phyloP scores from a whole-genome alignment of 2,888 invertebrate genomes.

The Gari tellinella region DNA sequence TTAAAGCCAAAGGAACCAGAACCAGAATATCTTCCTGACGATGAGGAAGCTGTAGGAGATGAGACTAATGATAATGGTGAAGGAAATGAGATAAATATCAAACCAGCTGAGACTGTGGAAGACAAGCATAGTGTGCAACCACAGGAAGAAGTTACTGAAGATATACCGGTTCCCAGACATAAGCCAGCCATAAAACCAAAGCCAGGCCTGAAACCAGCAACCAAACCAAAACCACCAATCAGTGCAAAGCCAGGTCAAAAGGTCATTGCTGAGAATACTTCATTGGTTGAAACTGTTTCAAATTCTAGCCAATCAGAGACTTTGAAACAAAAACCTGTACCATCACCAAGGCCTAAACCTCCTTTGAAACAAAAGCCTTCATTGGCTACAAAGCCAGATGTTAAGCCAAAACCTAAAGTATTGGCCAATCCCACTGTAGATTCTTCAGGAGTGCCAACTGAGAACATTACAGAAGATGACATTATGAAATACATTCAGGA shows the following conservation, averaged over 20 bases:
- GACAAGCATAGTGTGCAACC: not conserved
- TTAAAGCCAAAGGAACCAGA: slow-evolving; percentile 33
- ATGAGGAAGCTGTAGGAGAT: not conserved
- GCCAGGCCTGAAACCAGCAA: slow-evolving; percentile 41
- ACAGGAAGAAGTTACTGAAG: not conserved
- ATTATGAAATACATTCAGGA: slow-evolving; percentile 74
- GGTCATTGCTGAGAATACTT: not conserved
- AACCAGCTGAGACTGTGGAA: not conserved
- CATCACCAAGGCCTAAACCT: slow-evolving; percentile 32
- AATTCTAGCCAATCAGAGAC: slow-evolving; percentile 2
- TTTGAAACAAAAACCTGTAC: slow-evolving; percentile 32
- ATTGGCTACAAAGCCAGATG: slow-evolving; percentile 12
- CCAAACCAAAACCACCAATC: slow-evolving; percentile 48
- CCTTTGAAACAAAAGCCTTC: slow-evolving; percentile 1
- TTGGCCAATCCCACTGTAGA: not conserved
- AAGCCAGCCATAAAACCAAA: slow-evolving; percentile 2
- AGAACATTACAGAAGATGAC: slow-evolving; percentile 57
- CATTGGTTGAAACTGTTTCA: not conserved
- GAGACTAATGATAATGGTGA: not conserved
- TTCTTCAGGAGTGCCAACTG: not conserved
- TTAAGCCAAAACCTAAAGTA: not conserved
- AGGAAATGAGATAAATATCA: not conserved
- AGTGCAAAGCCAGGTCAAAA: not conserved
- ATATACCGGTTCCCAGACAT: not conserved
- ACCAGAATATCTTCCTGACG: slow-evolving; percentile 27